Evolutionary conservation across 2,113 vertebrate genomes (phyloP), one percentile per base, ranked within the genome.

Genomic region (Hystrix cristata): DNA sequence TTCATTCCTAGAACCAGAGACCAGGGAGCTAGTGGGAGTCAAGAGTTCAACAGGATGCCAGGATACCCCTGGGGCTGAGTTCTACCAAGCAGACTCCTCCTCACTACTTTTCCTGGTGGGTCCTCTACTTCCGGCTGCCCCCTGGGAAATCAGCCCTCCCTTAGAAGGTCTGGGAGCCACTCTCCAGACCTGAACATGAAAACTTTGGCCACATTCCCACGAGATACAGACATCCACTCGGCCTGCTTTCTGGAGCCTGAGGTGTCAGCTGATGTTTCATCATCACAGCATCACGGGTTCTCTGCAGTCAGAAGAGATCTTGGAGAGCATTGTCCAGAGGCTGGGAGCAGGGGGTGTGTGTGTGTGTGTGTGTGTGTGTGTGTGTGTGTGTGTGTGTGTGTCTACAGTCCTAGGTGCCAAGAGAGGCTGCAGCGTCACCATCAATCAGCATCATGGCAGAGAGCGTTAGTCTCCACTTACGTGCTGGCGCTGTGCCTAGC

Each of bases 201-300:
- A 95, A 83, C 51, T 78, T 62, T 86, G 62, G 94, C 88, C 48
- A n/a, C 1, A 0, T 90, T 84, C 83, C 74, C 92, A 84, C 83
- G 55, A 31, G 51, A 62, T 79, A 59, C 25, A 91, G 88, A 86
- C 4, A 4, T 81, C 78, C 51, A 60, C 69, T n/a, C 46, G 38
- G 65, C 94, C 90, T 84, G 79, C 90, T 71, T 29, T 43, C 51
- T 7, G n/a, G 78, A 53, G 62, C 87, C 74, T 46, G 46, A 69
- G 21, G 79, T 65, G 79, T 95, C 96, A 95, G 34, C 86, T 94
- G 83, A 94, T 83, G 71, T 84, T 91, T 93, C 81, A 78, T 90
- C 85, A 67, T 90, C 82, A 34, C 65, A 71, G 46, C 71, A 53
- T 92, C 85, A 65, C 31, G 3, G 91, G 76, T 51, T 91, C 79